A percentile compares a stretch with the other conserved stretches of the same genome.
Conservation (phyloP, 2,113 vertebrate genomes). For the Atractosteus spatula region DNA sequence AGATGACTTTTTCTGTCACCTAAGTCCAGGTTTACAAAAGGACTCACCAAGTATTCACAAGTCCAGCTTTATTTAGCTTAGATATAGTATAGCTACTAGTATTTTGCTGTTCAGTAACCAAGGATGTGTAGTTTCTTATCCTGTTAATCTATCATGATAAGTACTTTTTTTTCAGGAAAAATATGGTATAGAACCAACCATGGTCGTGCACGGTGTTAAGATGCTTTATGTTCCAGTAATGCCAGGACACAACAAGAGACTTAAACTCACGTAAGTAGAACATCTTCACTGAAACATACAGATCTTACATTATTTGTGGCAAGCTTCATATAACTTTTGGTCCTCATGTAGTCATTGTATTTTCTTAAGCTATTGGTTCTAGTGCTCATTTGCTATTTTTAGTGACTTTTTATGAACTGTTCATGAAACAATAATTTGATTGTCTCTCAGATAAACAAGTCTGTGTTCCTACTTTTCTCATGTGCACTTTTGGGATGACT, state of each 20-base stretch:
- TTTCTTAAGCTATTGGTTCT: not conserved
- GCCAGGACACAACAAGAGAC: constrained; percentile 93
- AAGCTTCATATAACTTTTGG: not conserved
- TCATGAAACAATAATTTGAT: not conserved
- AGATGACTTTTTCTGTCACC: too few species aligned
- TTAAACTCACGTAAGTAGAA: constrained; percentile 89
- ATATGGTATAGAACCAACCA: constrained; percentile 92
- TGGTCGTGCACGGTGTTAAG: constrained; percentile 97
- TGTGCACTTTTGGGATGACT: too few species aligned
- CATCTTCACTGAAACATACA: not conserved
- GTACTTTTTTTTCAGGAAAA: constrained; percentile 70
- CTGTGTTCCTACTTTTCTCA: too few species aligned
- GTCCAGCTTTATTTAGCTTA: too few species aligned
- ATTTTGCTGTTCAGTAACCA: too few species aligned
- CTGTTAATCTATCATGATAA: too few species aligned
- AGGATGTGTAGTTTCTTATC: too few species aligned
- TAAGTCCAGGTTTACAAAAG: too few species aligned
- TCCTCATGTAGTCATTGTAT: not conserved
- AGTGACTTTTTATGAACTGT: not conserved
- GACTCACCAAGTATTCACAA: too few species aligned
- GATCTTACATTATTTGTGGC: not conserved
- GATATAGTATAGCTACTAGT: too few species aligned
- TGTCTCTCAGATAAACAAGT: not conserved
- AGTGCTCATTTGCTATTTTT: not conserved
- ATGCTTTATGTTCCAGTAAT: constrained; percentile 98